Evolutionary conservation across 2,888 invertebrate genomes (phyloP), one percentile per base, ranked within the genome.

Genomic region (Elmis aenea): DNA sequence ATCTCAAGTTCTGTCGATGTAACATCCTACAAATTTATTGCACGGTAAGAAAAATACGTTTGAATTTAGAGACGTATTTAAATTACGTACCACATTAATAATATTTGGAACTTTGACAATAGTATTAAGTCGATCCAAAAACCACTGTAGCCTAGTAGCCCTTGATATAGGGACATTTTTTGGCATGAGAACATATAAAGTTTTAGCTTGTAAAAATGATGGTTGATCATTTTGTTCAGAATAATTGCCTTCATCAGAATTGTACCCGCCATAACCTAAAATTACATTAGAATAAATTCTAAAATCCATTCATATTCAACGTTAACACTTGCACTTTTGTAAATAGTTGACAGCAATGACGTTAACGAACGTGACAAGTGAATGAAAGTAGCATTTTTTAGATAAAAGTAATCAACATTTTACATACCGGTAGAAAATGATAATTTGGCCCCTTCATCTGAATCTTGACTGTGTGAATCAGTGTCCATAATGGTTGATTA

Each of bases 141-240:
- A 77, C 87, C 87, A 87, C 54, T 82, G 78, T 11, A 84, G 77
- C 51, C 86, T 71, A 10, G 80, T 73, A 59, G 83, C 82, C 48
- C 85, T 71, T 3, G 85, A 85, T 38, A 86, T 77, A 13, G 83
- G 75, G 57, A 81, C 79, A 51, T 77, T 76, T 57, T 78, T 77
- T 54, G 78, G 81, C 77, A 84, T 77, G 40, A 83, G 61, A 29
- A 83, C 65, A 58, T 76, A 85, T 13, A 84, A 73, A 38, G 74
- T 74, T 36, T 75, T 76, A 15, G 81, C 81, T 57, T 79, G 76
- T 45, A 79, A 26, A 32, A 35, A 33, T 16, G 33, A 8, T 2
- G 27, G 26, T 16, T 38, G 20, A 21, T 30, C 22, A 3, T 31
- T 24, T 21, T 24, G 25, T 16, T 36, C 28, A 13, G 27, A 16